Evolutionary conservation across 2,888 invertebrate species (phyloP).

Genomic region (Eupithecia dodoneata): DNA sequence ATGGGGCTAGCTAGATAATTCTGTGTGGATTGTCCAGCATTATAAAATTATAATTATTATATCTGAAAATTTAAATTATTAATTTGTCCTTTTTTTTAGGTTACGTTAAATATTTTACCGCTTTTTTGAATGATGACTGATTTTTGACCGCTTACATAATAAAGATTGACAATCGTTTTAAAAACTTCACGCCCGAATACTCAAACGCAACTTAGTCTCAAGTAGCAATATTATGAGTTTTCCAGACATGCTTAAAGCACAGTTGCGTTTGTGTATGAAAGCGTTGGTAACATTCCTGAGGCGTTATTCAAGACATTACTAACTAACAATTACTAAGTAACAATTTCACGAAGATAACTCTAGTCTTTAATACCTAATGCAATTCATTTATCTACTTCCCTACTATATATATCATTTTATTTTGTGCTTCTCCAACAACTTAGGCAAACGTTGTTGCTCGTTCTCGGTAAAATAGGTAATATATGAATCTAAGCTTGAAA

Average conservation of each 20-base stretch:
- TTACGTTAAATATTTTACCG: not conserved
- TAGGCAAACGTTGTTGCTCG: not conserved
- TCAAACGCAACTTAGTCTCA: too few species aligned
- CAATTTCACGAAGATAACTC: not conserved
- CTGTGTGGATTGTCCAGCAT: too few species aligned
- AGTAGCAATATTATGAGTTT: too few species aligned
- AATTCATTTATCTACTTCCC: not conserved
- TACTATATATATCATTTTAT: not conserved
- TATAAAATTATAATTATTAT: too few species aligned
- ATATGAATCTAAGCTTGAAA: conserved; percentile 1
- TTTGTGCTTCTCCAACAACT: not conserved
- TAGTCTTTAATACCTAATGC: not conserved
- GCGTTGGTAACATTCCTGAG: not conserved
- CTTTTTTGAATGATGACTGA: too few species aligned
- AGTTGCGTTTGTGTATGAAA: too few species aligned
- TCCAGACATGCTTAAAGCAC: too few species aligned
- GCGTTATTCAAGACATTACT: not conserved
- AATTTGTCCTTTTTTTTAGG: not conserved
- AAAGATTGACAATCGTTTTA: not conserved
- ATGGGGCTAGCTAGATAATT: too few species aligned
- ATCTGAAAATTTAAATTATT: not conserved
- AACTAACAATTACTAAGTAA: too few species aligned
- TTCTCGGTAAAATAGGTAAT: not conserved
- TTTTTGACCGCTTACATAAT: too few species aligned
- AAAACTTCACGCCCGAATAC: too few species aligned